Evolutionary conservation across 2,113 vertebrate genomes (phyloP).

Genomic region (Rhynchomys soricoides): DNA sequence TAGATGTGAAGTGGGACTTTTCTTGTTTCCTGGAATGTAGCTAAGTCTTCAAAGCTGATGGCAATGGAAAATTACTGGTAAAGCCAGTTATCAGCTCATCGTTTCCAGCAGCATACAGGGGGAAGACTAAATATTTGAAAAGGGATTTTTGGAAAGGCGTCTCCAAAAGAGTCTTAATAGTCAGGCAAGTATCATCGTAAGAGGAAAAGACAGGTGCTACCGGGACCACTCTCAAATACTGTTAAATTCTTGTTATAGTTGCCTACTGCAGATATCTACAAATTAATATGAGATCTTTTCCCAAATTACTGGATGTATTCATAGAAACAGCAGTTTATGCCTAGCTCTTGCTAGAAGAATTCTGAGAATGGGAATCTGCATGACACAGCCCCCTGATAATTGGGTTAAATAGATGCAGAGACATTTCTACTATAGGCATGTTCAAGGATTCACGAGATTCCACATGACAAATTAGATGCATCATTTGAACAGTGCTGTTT

Average conservation of each 20-base stretch:
- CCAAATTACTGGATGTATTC: not conserved
- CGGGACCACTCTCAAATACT: not conserved
- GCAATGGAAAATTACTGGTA: not conserved
- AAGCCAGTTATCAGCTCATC: not conserved
- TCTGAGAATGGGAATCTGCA: not conserved
- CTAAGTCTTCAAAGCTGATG: not conserved
- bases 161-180: not conserved
- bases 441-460: not conserved
- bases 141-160: not conserved
- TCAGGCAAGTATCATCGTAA: not conserved
- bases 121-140: slow-evolving; percentile 10
- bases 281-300: not conserved
- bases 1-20: slow-evolving; percentile 38
- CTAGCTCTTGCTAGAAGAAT: not conserved
- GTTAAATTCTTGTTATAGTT: not conserved
- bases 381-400: not conserved
- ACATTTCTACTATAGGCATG: not conserved
- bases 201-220: not conserved
- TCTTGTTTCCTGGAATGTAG: slow-evolving; percentile 23
- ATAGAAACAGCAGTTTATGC: not conserved
- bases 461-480: not conserved
- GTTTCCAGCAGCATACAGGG: not conserved
- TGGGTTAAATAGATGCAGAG: not conserved
- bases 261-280: not conserved
- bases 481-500: not conserved